phyloP scores from a whole-genome alignment of 2,113 vertebrate species.

The Megaceryle maxima region DNA sequence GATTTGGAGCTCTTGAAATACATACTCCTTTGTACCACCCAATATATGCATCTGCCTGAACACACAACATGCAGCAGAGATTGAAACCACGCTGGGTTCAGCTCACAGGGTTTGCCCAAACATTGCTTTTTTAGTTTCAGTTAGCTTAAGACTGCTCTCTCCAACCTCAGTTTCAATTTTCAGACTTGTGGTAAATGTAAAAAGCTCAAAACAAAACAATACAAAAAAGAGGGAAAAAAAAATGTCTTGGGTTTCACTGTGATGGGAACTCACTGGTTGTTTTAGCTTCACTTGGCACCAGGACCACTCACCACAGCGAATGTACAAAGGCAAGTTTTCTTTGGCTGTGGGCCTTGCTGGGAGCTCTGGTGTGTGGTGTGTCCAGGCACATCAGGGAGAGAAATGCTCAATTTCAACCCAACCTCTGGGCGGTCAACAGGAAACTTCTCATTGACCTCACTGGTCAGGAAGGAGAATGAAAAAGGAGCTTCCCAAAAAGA shows the following conservation, averaged over 20 bases:
- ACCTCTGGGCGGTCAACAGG: background rate
- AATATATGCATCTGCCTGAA: background rate
- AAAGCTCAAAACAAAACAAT: background rate
- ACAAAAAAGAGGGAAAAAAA: too few relatives aligned
- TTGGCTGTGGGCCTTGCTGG: background rate
- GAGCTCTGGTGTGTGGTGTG: background rate
- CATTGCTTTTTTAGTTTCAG: background rate
- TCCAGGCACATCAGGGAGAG: accelerated
- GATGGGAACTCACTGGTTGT: background rate
- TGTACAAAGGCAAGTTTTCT: background rate
- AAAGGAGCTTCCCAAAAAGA: background rate
- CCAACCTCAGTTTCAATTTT: background rate
- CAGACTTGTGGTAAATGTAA: background rate
- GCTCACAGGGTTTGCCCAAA: background rate
- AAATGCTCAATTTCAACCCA: background rate
- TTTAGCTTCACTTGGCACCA: background rate
- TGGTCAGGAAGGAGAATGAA: background rate
- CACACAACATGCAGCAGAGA: accelerated
- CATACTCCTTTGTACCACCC: background rate
- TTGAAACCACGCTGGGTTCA: background rate
- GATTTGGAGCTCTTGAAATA: background rate
- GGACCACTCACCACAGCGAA: background rate
- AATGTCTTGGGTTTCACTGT: background rate
- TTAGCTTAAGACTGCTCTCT: background rate
- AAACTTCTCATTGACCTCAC: background rate